Base-by-base conservation (phyloP, 2,888 invertebrate genomes). In the Rhingia rostrata region DNA sequence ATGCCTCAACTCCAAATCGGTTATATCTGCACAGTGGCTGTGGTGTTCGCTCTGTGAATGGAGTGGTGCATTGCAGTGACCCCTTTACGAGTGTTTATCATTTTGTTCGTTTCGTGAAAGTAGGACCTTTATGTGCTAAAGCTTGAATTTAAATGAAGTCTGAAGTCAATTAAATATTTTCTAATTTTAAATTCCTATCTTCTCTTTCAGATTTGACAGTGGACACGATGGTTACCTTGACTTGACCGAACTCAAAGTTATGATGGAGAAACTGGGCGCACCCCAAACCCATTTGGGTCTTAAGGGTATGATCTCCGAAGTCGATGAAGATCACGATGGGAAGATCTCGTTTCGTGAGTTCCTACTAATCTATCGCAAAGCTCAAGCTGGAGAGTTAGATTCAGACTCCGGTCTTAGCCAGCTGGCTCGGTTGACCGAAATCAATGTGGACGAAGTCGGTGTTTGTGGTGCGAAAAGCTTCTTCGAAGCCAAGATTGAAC, bases 261-360 rank as follows among this genome's bases (percentile, higher is more conserved):
- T 98, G 98, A 98, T 98, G 98, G 99, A 99, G 92, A 95, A 97
- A 82, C 92, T 99, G 72, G 97, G 97, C 7, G 98, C 97, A 2
- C 98, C 99, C 10, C 99, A 99, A 92, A 99, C 99, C 0, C 98
- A 99, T 92, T 93, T 99, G 67, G 97, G 97, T 0, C 93, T 99
- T 33, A 99, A 99, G 91, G 95, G 95, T 43, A 98, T 99, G 98
- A 99, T 99, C 89, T 94, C 95, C 83, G 97, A 97, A 91, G 96
- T 97, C 4, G 97, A 97, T 89, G 97, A 97, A 90, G 97, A 97
- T 89, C 93, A 94, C 45, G 97, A 97, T 91, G 95, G 94, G 84
- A 95, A 94, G 90, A 96, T 99, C 88, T 97, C 96, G 88, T 98
- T 98, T 91, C 94, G 98, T 89, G 98, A 99, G 92, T 96, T 96